These are phyloP conservation scores for Spilogale gracilis DNA, from an alignment of 2,113 vertebrate genomes.

Conservation along the genomic window DNA sequence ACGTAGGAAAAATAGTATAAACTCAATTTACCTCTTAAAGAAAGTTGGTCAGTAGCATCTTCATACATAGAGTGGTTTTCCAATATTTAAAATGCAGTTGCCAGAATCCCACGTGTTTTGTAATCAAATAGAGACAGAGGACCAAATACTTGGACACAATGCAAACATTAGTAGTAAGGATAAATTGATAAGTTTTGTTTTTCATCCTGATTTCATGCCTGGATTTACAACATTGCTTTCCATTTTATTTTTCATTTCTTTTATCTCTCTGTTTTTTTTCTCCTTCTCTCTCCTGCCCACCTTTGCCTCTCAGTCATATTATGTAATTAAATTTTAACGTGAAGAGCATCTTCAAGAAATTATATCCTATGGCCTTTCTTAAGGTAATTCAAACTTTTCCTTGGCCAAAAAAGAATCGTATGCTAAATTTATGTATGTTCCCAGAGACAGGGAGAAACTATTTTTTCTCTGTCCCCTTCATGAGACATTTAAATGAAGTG, in stretches of 20 bases:
- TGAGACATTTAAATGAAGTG: slow-evolving; percentile 80
- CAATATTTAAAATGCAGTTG: neutral
- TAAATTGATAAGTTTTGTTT: neutral
- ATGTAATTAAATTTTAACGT: slow-evolving; percentile 17
- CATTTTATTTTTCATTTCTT: neutral
- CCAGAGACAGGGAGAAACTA: slow-evolving; percentile 75
- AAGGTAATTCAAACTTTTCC: slow-evolving; percentile 69
- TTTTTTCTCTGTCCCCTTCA: slow-evolving; percentile 81
- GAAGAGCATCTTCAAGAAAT: slow-evolving; percentile 62
- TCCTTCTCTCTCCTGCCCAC: neutral
- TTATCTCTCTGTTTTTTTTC: neutral
- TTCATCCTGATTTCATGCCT: neutral
- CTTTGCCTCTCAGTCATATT: slow-evolving; percentile 41
- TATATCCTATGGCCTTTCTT: slow-evolving; percentile 60
- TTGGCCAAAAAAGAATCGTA: slow-evolving; percentile 69
- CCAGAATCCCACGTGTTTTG: neutral
- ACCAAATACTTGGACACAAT: neutral
- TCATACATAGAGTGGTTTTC: neutral
- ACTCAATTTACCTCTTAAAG: neutral
- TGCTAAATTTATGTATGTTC: slow-evolving; percentile 83
- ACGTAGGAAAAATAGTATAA: slow-evolving; percentile 34
- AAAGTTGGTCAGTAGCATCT: slow-evolving; percentile 16
- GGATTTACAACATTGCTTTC: neutral
- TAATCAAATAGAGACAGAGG: slow-evolving; percentile 2
- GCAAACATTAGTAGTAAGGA: neutral